Percentiles rank a stretch among this genome's conserved stretches.
phyloP scores from a whole-genome alignment of 2,888 invertebrate genomes.

The Agriopis aurantiaria region DNA sequence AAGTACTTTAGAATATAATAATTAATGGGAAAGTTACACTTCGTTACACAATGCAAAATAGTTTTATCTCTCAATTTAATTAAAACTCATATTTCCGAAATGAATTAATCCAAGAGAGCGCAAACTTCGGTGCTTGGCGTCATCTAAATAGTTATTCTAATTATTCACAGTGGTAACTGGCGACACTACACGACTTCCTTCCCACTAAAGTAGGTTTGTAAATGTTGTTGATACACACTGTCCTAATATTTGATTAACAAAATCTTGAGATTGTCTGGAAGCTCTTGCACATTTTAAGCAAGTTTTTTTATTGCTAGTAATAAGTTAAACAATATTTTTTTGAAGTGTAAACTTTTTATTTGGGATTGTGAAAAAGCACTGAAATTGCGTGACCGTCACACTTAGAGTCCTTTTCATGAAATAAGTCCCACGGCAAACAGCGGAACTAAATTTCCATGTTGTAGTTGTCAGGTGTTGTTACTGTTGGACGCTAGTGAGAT shows the following conservation, averaged over 20 bases:
- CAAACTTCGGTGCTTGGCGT: slow-evolving; percentile 34
- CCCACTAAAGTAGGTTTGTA: slow-evolving; percentile 37
- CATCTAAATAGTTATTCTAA: slow-evolving; percentile 49
- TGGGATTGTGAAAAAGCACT: no score
- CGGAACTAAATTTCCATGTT: no score
- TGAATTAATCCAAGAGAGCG: slow-evolving; percentile 31
- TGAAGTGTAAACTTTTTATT: no score
- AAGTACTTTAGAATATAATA: not conserved
- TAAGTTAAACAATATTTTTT: no score
- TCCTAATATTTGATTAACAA: not conserved
- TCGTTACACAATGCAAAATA: no score
- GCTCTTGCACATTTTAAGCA: not conserved
- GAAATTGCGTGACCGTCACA: no score
- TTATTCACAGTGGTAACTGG: slow-evolving; percentile 47
- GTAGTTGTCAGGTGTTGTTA: no score
- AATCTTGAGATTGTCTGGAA: not conserved
- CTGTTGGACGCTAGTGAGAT: no score
- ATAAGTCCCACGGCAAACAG: no score
- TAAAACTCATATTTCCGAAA: slow-evolving; percentile 4
- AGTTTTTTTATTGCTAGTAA: no score
- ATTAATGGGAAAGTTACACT: not conserved
- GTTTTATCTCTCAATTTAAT: not conserved
- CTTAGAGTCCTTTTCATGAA: no score
- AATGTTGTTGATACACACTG: slow-evolving; percentile 35
- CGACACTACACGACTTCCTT: slow-evolving; percentile 40